Evolutionary conservation across 2,888 invertebrate genomes (phyloP), one percentile per base, ranked within the genome.

Genomic region (Orthosia cruda): DNA sequence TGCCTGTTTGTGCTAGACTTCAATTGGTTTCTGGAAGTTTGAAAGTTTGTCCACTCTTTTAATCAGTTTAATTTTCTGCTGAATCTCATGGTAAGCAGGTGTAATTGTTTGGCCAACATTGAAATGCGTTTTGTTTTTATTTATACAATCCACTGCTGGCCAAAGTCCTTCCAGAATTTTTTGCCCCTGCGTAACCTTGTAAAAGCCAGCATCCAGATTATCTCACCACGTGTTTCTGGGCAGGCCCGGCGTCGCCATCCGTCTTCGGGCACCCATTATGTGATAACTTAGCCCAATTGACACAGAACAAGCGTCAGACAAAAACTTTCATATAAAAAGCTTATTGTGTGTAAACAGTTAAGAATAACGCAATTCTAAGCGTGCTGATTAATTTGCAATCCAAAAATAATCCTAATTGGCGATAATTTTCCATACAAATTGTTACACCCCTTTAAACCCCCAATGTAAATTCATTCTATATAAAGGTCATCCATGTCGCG

Each of bases 381-480:
- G 0, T 0, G n/a, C 23, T 40, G 54, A 47, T 20, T 18, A n/a
- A 70, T 20, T 20, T 23, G 1, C 0, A 47, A 13, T 4, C 32
- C 2, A 45, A 52, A 58, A 73, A 76, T 47, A 63, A 23, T 50
- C 16, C 26, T 59, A 65, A 70, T 23, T n/a, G 20, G 16, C 55
- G 20, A 64, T 26, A 64, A 80, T 72, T 59, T 73, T 64, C 45
- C 32, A 61, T 69, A 80, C 62, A 82, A 80, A 55, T 72, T 74
- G 67, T 52, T 55, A 74, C 62, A 68, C 54, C 74, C 73, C 67
- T 65, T 67, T 61, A 74, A 70, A 78, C 55, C 57, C 59, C 26
- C 32, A 74, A 85, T 77, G 69, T 70, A 78, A 86, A 86, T 85
- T 85, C 74, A 87, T 77, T 71, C 15, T 70, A 76, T 52, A 72